Base-by-base conservation (phyloP, 2,797 vertebrate species). In the Pteropus rufus region DNA sequence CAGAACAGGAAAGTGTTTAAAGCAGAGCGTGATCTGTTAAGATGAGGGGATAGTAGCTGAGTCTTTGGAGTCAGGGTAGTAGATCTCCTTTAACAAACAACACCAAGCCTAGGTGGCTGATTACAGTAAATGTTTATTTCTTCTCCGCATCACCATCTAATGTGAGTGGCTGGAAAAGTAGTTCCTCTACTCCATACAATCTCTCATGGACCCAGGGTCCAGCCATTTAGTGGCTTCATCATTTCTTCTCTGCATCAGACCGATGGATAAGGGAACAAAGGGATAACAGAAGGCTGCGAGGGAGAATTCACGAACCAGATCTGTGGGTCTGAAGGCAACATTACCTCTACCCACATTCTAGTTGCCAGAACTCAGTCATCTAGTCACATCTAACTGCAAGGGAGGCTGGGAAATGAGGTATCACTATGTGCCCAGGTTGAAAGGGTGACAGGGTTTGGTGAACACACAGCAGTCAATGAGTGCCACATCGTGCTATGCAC, bases 341-440 rank as follows among this genome's bases (percentile, higher is more conserved):
- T 52, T n/a, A 11, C 23, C 54, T 69, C 65, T 26, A 36, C 8
- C 24, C 9, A 16, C 19, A 49, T 26, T 72, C 23, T 11, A 9
- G 54, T n/a, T 60, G 65, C 16, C 56, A 70, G 41, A 46, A n/a
- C 12, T 41, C 15, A 10, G 58, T 64, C 62, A 64, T 11, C 24
- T 18, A 36, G 16, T 29, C 15, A 2, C 36, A 54, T 5, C n/a
- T 18, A 41, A 60, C 46, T 87, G 14, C 56, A 58, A 64, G 44
- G 56, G 69, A 73, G 56, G 14, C 95, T 95, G 93, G 89, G 70
- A 84, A 72, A 67, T 41, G 11, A 34, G 34, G 10, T 52, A 26
- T 73, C 5, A 1, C 7, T 39, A 4, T 0, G 1, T 3, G 8
- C 18, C 12, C n/a, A 21, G 26, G 34, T 23, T 46, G n/a, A 24